Evolutionary conservation across 2,797 vertebrate species (phyloP).

Genomic region (Spinus pinus): DNA sequence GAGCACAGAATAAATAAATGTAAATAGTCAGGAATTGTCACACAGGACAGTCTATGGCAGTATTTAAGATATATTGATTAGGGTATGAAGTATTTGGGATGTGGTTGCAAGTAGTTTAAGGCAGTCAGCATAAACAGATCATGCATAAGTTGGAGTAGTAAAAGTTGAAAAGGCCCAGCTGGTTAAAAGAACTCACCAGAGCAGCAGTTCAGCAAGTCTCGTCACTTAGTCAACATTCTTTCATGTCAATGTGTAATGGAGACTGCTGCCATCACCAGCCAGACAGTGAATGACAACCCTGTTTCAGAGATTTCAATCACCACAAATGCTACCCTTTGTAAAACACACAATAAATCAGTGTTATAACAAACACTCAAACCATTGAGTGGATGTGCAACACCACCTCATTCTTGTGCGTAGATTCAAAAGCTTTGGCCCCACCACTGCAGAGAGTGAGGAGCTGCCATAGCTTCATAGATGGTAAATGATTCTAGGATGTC

Average conservation of each 20-base stretch:
- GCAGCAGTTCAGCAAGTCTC: neutral
- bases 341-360: neutral
- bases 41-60: neutral
- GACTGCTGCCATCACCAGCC: neutral
- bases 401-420: neutral
- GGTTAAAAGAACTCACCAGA: neutral
- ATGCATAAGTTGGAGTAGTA: neutral
- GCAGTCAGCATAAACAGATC: neutral
- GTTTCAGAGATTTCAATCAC: neutral
- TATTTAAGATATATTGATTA: neutral
- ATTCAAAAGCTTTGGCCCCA: neutral
- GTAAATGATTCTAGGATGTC: neutral
- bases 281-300: neutral
- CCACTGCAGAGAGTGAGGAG: neutral
- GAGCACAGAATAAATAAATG: neutral
- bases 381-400: neutral
- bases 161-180: neutral
- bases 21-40: neutral
- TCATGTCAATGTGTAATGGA: accelerated
- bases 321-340: neutral
- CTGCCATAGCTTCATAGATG: neutral
- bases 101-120: neutral
- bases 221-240: neutral
- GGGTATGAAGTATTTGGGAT: neutral
- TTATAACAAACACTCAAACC: neutral